Base-by-base conservation (phyloP, 30 jellyfish, hydroid and myxozoan genomes). In the Aurelia sp. region DNA sequence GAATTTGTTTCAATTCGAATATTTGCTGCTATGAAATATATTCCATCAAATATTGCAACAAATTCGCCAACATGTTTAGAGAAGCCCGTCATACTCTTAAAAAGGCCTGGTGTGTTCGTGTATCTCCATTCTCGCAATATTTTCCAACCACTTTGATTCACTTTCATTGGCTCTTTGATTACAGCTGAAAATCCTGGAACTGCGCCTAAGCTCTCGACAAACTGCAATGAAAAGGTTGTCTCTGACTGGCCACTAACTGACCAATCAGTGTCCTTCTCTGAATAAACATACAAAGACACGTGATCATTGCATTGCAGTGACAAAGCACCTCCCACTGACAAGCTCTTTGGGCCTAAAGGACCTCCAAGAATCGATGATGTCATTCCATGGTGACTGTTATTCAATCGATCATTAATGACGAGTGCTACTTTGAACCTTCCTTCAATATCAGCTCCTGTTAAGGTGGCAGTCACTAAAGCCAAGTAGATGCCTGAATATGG, bases 151-250 rank as follows among this genome's bases (percentile, higher is more conserved):
- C 81, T 24, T 5, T 68, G 24, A 13, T 72, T 47, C 72, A 78
- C 67, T 22, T 35, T 5, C 17, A 53, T 50, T 13, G 88, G 63
- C 18, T 38, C 62, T 50, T 88, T 50, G 59, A 92, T 16, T 16
- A 74, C 52, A 17, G 97, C 84, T 0, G 98, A 92, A 61, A 87
- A 92, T 17, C 98, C 98, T 1, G 97, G 96, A 12, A 69, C 85
- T 5, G 40, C 76, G 11, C 90, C 97, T 13, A 60, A 60, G 21
- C 59, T 72, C 15, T 92, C 91, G 47, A 92, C 76, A 63, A 78
- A 77, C 61, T 92, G 85, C 76, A 88, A 21, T 9, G 88, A 74
- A 52, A 87, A 81, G 24, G 98, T 67, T 5, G 97, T 64, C 63
- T 87, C 88, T 31, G 98, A 78, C n/a, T 67, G 76, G 80, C 98